phyloP scores from a whole-genome alignment of 2,113 vertebrate genomes.

The Cygnus buccinator region DNA sequence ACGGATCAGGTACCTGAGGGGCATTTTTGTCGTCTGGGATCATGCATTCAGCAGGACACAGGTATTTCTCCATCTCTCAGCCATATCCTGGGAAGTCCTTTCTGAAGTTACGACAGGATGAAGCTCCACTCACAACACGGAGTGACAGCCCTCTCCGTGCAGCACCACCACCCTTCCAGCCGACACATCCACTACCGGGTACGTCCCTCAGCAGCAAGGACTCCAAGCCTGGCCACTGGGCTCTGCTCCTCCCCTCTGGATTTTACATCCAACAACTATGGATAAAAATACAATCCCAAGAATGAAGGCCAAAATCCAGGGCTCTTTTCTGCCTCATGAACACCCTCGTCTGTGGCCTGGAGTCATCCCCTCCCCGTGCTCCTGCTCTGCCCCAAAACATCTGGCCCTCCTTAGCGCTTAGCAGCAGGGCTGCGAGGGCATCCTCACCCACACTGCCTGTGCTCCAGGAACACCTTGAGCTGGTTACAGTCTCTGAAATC shows the following conservation, averaged over 20 bases:
- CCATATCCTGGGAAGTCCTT: background rate
- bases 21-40: accelerated
- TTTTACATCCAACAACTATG: background rate
- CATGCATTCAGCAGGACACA: background rate
- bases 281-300: background rate
- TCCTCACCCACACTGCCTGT: background rate
- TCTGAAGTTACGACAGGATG: background rate
- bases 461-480: constrained; percentile 18
- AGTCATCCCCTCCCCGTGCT: background rate
- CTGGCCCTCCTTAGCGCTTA: constrained; percentile 15
- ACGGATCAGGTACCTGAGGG: background rate
- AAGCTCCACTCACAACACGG: background rate
- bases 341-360: background rate
- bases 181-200: background rate
- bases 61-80: background rate
- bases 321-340: background rate
- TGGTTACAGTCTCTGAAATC: constrained; percentile 32
- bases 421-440: background rate
- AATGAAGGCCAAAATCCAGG: background rate
- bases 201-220: background rate
- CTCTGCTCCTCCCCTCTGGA: background rate
- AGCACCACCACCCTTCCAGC: background rate
- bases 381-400: background rate
- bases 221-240: accelerated
- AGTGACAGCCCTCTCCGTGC: background rate